Base-by-base conservation (phyloP, 2,113 vertebrate genomes). In the Notechis scutatus region DNA sequence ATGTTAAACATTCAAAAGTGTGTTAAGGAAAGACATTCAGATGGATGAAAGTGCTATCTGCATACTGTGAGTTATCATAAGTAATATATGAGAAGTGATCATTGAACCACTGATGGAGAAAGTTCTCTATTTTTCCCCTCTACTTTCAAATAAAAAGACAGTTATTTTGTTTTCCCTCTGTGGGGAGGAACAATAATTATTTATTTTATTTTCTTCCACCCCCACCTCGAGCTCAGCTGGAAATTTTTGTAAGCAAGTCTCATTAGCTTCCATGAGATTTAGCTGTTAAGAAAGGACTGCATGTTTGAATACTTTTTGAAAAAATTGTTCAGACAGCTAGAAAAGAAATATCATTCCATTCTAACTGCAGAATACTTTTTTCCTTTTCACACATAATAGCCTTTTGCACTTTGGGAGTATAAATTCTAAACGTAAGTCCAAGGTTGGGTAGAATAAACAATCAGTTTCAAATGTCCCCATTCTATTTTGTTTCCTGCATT, bases 61-160 rank as follows among this genome's bases (percentile, higher is more conserved):
- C 91, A 81, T 89, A 14, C 29, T 61, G 26, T 86, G 87, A 94
- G 90, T 42, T 90, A 92, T 42, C 6, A 54, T 3, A 92, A 26
- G 42, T 91, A 90, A 59, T 90, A 89, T 56, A 92, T 94, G 86
- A 59, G 45, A 92, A 92, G 42, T 59, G 26, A 56, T 34, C 92
- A 42, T 39, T 26, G 69, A 91, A 5, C 74, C 52, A 92, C 85
- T 55, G 9, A 45, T 56, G 47, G 3, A 93, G 64, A 93, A 92
- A 59, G 91, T 87, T 52, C 55, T 26, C 57, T n/a, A 9, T 50
- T 47, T 7, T 12, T 3, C 52, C 52, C 5, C 24, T n/a, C 29
- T 42, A 55, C 42, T 91, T 91, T 81, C 47, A 54, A 55, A 89
- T 47, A 90, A 90, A 24, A 24, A 90, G 57, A 9, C 12, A 29